Evolutionary conservation across 2,113 vertebrate genomes (phyloP), one percentile per base, ranked within the genome.

Genomic region (Erinaceus europaeus): DNA sequence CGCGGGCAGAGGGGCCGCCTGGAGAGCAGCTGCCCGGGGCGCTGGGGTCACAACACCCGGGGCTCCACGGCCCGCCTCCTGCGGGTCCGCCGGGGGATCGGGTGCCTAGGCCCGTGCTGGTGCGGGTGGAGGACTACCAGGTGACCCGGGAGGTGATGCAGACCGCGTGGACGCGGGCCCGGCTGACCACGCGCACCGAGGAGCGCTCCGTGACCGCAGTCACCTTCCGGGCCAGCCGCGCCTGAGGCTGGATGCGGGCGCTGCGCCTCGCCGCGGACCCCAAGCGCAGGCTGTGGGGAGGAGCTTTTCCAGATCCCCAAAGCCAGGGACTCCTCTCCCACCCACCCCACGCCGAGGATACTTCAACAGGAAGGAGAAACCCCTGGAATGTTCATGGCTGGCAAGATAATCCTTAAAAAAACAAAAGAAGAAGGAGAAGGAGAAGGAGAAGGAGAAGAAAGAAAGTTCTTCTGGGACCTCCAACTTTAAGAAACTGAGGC

Each of bases 101-200:
- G 61, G 20, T 69, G 0, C 21, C 84, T 42, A 71, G 9, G 23
- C 36, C 92, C 0, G 21, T 96, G 71, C 88, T 96, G 1, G 95
- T 96, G 84, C 84, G 95, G 50, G 85, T 96, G 21, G 55, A 80
- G 89, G 95, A 96, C 20, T 94, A 90, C 38, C 78, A 91, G 23
- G 72, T 48, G 61, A 95, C 93, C 0, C 65, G 82, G 6, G 94
- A 95, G n/a, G 87, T 96, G 67, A 75, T 40, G 74, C 25, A 25
- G 18, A 77, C 85, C 20, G 67, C 61, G 4, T 94, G 94, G 92
- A 55, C 74, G 7, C 50, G 32, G 78, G 94, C 94, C 2, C 40
- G 3, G 18, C 18, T 87, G 92, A 93, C 95, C 71, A 78, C 50
- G 0, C 90, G 64, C 50, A 96, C 93, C 0, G 92, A 94, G 82